phyloP scores from a whole-genome alignment of 2,797 vertebrate species.

The Podargus strigoides region DNA sequence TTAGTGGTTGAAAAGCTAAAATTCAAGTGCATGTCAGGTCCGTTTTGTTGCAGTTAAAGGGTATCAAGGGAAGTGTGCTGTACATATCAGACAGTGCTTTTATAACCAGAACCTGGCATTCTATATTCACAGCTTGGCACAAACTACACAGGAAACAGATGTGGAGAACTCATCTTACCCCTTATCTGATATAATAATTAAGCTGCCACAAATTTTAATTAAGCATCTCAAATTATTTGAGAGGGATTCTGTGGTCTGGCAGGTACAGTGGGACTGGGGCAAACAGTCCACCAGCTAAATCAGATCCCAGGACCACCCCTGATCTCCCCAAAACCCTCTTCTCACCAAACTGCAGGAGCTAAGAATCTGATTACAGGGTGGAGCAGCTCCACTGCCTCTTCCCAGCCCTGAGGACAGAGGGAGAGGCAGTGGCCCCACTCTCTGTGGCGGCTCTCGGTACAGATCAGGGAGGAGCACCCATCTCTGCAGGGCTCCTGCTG shows the following conservation, averaged over 20 bases:
- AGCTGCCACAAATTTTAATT: neutral
- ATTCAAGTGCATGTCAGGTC: neutral
- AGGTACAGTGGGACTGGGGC: neutral
- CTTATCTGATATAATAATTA: neutral
- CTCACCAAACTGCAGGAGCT: neutral
- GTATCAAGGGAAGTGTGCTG: neutral
- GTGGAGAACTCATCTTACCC: neutral
- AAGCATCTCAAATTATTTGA: neutral
- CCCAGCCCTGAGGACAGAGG: neutral
- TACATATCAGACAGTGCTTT: neutral
- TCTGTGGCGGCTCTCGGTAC: neutral
- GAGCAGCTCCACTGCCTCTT: accelerated
- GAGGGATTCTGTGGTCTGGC: neutral
- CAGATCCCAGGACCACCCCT: neutral
- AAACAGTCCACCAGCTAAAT: neutral
- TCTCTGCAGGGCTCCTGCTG: neutral
- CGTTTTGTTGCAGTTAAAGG: neutral
- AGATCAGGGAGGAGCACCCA: neutral
- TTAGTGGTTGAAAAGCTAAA: neutral
- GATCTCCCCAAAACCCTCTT: neutral
- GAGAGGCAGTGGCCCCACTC: neutral
- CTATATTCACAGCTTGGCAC: neutral
- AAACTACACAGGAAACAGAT: neutral
- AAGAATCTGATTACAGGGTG: neutral
- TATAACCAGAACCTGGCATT: conserved; percentile 7